Evolutionary conservation across 2,888 invertebrate species (phyloP), one percentile per base, ranked within the genome.

Genomic region (Perizoma affinitatum): DNA sequence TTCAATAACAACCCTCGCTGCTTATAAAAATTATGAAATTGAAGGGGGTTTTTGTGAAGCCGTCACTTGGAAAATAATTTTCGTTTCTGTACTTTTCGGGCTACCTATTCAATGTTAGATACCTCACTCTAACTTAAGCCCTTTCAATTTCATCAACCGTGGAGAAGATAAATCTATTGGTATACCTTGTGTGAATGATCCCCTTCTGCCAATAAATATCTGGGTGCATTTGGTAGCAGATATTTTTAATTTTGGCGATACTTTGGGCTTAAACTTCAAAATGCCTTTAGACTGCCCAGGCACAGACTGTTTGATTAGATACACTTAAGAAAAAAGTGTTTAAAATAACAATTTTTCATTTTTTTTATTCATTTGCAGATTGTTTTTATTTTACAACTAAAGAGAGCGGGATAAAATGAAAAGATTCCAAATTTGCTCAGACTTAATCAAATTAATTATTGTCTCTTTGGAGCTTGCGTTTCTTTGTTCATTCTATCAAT

Each of bases 391-490:
- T 62, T 48, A 45, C 70, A 71, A 71, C 71, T 71, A 63, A 71
- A 59, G 69, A 73, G 68, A 70, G 61, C 63, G 61, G 71, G 75
- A 79, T 78, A 73, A 82, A 76, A 82, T 81, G 75, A 77, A 78
- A 75, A 76, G 80, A 79, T 79, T 76, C 72, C 74, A 78, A 82
- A 83, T 77, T 83, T 76, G 80, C 80, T 76, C 82, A 70, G 73
- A 73, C 77, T 83, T 84, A 82, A 84, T 85, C 83, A 79, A 84
- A 83, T 83, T 84, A 84, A 82, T 84, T 80, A 76, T 73, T 77
- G 77, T 76, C 78, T 73, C 70, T 67, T 71, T 66, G 62, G 63
- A 64, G 65, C 67, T 63, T 63, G 61, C 63, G 55, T 68, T 66
- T 67, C 73, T 75, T 77, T 76, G 74, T 76, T 72, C 74, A 70